Conservation (phyloP, 2,113 vertebrate species). For the Clarias gariepinus region DNA sequence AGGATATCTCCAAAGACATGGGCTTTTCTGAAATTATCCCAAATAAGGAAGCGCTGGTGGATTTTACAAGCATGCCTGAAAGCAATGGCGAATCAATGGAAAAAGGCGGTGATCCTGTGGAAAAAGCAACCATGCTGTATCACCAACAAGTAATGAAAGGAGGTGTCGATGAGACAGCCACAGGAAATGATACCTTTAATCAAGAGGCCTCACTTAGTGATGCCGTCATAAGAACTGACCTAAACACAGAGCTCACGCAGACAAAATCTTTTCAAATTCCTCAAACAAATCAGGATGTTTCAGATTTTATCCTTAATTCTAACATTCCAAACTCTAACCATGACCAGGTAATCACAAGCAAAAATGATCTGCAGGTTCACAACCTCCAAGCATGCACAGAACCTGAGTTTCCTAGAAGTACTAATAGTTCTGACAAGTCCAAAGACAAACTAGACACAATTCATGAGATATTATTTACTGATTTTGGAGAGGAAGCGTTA, state of each 20-base stretch:
- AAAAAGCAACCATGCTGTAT: background rate
- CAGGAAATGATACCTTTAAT: too few relatives aligned
- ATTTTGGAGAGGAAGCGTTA: conserved; percentile 38
- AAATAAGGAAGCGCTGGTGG: background rate
- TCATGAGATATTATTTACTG: conserved; percentile 55
- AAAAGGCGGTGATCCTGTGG: background rate
- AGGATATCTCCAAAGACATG: background rate
- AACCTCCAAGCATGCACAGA: background rate
- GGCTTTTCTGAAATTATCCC: background rate
- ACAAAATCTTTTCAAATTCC: background rate
- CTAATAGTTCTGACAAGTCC: conserved; percentile 25
- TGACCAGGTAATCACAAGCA: background rate
- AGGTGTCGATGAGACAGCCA: background rate
- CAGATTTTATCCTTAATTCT: background rate
- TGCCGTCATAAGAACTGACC: background rate
- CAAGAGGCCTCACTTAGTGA: background rate
- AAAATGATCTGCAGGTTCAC: background rate
- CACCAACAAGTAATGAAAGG: background rate
- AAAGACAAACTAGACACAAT: conserved; percentile 67
- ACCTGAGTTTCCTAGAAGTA: background rate
- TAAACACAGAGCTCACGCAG: background rate
- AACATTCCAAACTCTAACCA: background rate
- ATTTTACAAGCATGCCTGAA: background rate
- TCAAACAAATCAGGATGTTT: background rate
- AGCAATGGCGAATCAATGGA: background rate